phyloP scores from a whole-genome alignment of 2,113 vertebrate genomes.

The Baryphthengus martii region DNA sequence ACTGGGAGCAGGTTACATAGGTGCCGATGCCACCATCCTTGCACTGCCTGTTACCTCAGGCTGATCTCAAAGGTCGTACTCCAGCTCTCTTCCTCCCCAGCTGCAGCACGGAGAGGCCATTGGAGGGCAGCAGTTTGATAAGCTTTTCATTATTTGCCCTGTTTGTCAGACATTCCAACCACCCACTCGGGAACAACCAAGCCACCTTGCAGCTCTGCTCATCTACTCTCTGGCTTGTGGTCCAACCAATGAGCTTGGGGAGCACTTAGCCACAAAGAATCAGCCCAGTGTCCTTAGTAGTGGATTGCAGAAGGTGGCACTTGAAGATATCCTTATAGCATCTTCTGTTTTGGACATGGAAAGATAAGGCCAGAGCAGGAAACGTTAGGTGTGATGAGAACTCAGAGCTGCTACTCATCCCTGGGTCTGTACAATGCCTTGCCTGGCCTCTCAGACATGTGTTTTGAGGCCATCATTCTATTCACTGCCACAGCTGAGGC shows the following conservation, averaged over 20 bases:
- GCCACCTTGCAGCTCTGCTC: background rate
- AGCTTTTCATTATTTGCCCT: background rate
- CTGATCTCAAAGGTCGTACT: background rate
- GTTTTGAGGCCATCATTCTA: background rate
- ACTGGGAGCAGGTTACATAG: background rate
- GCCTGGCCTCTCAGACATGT: background rate
- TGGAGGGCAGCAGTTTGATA: background rate
- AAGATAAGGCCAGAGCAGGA: background rate
- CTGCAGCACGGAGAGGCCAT: background rate
- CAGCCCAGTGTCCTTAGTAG: background rate
- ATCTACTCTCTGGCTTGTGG: background rate
- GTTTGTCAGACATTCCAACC: background rate
- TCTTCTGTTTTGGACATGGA: background rate
- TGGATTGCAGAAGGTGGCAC: background rate
- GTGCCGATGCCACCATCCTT: background rate
- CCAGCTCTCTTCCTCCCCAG: background rate
- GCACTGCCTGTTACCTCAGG: accelerated
- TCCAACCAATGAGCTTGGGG: accelerated
- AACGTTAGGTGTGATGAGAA: background rate
- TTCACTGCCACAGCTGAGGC: background rate
- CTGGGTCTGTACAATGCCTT: accelerated
- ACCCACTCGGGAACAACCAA: background rate
- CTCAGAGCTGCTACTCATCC: background rate
- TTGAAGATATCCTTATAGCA: background rate
- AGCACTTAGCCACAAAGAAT: accelerated